Conservation (phyloP, 37 sponge, comb jelly and placozoan species). For the Lycopodina hypogea region DNA sequence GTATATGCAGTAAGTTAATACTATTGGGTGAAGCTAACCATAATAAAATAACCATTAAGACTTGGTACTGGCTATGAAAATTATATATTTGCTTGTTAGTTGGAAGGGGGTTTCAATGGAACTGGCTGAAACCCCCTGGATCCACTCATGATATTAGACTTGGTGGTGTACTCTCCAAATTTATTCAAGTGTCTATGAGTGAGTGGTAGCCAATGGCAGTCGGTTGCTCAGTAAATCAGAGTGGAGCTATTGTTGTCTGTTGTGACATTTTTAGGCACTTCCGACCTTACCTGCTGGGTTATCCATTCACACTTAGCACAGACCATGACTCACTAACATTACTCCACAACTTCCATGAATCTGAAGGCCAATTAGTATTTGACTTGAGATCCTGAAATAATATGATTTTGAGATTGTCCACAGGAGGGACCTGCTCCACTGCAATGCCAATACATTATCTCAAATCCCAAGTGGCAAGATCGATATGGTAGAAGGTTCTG, state of each 20-base stretch:
- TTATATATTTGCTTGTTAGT: too few relatives aligned
- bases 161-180: slow-evolving; percentile 18
- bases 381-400: slow-evolving; percentile 7
- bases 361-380: slow-evolving; percentile 13
- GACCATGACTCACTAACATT: slow-evolving; percentile 13
- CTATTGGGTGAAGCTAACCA: too few relatives aligned
- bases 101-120: too few relatives aligned
- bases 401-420: slow-evolving; percentile 1
- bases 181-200: neutral
- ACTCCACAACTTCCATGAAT: slow-evolving; percentile 15
- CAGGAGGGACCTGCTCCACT: neutral
- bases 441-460: neutral
- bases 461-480: neutral
- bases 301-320: neutral
- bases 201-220: slow-evolving; percentile 32
- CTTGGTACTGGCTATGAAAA: too few relatives aligned
- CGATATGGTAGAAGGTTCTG: neutral
- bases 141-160: too few relatives aligned
- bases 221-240: neutral
- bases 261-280: neutral
- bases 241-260: slow-evolving; percentile 7
- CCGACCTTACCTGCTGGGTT: slow-evolving; percentile 2
- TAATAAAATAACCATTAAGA: too few relatives aligned
- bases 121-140: too few relatives aligned
- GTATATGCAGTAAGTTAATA: too few relatives aligned